phyloP scores from a whole-genome alignment of 2,113 vertebrate species.

The Oreochromis tanganicae region DNA sequence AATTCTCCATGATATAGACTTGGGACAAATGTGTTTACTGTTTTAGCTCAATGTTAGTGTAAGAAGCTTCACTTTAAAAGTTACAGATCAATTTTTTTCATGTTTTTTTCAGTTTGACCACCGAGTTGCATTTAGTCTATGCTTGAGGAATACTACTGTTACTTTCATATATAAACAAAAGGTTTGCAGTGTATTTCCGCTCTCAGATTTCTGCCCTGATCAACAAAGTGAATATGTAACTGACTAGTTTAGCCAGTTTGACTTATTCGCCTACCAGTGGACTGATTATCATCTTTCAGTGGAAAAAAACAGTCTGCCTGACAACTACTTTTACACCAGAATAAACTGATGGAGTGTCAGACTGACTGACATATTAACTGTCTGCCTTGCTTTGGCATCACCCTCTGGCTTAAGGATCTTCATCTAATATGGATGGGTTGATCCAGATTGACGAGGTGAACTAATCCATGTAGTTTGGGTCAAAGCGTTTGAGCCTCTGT shows the following conservation, averaged over 20 bases:
- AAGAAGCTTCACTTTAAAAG: background rate
- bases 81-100: background rate
- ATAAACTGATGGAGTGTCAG: slow-evolving; percentile 15
- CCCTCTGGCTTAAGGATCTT: slow-evolving; percentile 15
- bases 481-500: slow-evolving; percentile 43
- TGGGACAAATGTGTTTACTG: background rate
- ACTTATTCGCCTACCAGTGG: background rate
- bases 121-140: background rate
- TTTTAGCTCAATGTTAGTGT: background rate
- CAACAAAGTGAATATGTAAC: background rate
- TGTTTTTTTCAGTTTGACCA: background rate
- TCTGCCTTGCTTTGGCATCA: background rate
- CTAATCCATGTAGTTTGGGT: slow-evolving; percentile 65
- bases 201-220: background rate
- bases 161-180: background rate
- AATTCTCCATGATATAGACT: background rate
- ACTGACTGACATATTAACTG: slow-evolving; percentile 18
- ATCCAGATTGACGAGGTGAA: slow-evolving; percentile 67
- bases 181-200: background rate
- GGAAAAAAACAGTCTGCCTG: background rate
- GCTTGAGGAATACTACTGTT: background rate
- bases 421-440: slow-evolving; percentile 43
- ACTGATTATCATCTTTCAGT: background rate
- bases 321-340: background rate
- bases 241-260: background rate